A percentile compares a stretch with the other conserved stretches of the same genome.
phyloP scores from a whole-genome alignment of 2,113 vertebrate genomes.

The Gambusia affinis region DNA sequence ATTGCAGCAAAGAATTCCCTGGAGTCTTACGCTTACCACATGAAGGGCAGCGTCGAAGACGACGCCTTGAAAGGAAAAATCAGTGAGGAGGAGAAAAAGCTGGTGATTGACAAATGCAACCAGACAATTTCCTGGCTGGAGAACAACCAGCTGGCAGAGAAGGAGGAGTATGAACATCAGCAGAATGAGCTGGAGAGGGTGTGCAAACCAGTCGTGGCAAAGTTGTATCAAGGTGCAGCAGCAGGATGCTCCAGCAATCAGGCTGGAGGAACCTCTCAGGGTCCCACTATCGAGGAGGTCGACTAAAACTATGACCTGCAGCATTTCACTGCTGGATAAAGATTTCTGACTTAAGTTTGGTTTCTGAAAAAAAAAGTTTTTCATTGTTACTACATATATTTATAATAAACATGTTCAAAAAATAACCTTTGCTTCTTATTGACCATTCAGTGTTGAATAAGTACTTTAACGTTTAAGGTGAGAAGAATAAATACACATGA shows the following conservation, averaged over 20 bases:
- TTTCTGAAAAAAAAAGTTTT: neutral
- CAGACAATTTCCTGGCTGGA: slow-evolving; percentile 72
- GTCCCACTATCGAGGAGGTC: slow-evolving; percentile 74
- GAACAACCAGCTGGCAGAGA: slow-evolving; percentile 75
- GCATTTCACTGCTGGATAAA: neutral
- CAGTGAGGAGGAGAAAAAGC: slow-evolving; percentile 67
- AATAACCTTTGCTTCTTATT: neutral
- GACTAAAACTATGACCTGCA: slow-evolving; percentile 46
- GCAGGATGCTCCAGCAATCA: slow-evolving; percentile 48
- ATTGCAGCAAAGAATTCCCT: slow-evolving; percentile 65
- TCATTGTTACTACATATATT: neutral
- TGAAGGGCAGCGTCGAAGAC: slow-evolving; percentile 72
- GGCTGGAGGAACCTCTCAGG: slow-evolving; percentile 46
- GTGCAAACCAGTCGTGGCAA: slow-evolving; percentile 69
- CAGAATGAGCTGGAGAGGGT: slow-evolving; percentile 72
- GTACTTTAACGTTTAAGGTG: neutral
- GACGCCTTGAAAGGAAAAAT: slow-evolving; percentile 70
- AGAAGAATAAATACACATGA: neutral
- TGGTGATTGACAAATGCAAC: slow-evolving; percentile 71
- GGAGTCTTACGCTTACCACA: slow-evolving; percentile 71
- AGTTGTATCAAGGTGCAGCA: slow-evolving; percentile 65
- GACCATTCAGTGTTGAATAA: neutral
- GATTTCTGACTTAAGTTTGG: slow-evolving; percentile 6
- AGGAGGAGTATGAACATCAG: slow-evolving; percentile 71
- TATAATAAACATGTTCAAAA: slow-evolving; percentile 30